These are phyloP conservation scores for Conomelus anceps DNA, from an alignment of 2,888 invertebrate species.

Conservation along the genomic window DNA sequence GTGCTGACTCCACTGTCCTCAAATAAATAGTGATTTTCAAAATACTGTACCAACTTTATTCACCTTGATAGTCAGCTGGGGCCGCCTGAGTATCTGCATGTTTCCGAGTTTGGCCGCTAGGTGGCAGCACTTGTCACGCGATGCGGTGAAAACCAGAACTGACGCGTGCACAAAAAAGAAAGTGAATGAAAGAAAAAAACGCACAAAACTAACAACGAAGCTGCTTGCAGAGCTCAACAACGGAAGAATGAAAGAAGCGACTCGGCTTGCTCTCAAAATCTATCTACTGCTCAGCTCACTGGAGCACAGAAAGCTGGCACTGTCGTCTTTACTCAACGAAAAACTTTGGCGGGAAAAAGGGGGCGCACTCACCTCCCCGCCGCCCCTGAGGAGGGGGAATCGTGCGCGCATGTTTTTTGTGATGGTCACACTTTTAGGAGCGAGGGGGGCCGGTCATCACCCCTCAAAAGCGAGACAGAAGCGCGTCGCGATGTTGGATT, in stretches of 20 bases:
- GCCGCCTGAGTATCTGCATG: background rate
- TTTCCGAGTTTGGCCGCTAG: background rate
- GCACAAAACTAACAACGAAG: background rate
- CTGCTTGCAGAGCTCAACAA: background rate
- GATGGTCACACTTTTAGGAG: background rate
- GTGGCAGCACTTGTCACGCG: background rate
- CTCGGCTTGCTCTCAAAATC: background rate
- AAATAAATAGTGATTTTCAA: no score
- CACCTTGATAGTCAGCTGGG: background rate
- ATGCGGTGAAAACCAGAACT: background rate
- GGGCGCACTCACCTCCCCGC: no score
- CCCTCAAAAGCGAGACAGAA: no score
- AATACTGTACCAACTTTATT: background rate
- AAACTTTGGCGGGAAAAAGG: no score
- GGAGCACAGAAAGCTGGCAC: background rate
- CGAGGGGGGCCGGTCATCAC: background rate
- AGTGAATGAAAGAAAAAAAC: background rate
- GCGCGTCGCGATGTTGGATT: background rate
- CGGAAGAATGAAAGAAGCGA: background rate
- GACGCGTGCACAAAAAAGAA: background rate
- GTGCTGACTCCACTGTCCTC: no score
- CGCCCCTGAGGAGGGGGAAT: no score
- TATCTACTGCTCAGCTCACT: no score
- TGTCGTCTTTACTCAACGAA: background rate
- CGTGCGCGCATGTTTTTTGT: background rate